These are phyloP conservation scores for Mastomys coucha DNA, from an alignment of 2,113 vertebrate species.

Conservation along the genomic window DNA sequence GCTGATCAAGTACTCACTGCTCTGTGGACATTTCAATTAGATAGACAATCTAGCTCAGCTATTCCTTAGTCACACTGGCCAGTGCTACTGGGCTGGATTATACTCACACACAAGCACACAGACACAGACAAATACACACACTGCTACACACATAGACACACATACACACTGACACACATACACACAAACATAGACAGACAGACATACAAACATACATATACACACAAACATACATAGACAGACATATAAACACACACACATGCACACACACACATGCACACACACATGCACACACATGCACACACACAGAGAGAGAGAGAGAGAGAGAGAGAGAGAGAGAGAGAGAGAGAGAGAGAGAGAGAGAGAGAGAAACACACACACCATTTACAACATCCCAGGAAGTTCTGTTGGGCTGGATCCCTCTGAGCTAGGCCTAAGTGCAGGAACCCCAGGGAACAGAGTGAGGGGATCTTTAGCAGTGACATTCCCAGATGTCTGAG, in stretches of 20 bases:
- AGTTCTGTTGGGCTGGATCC: not conserved
- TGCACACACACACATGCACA: no score
- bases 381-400: no score
- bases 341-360: no score
- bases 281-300: not conserved
- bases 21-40: not conserved
- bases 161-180: not conserved
- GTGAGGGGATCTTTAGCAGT: not conserved
- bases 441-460: not conserved
- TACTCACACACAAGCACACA: not conserved
- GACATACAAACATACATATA: not conserved
- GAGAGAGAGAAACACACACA: not conserved
- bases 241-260: no score
- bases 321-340: not conserved
- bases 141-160: not conserved
- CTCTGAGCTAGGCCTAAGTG: not conserved
- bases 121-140: not conserved
- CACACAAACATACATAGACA: fast-evolving
- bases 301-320: not conserved
- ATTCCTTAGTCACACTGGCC: fast-evolving
- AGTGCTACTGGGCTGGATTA: not conserved
- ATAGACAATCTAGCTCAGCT: not conserved
- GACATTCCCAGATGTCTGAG: no score
- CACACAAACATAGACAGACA: not conserved
- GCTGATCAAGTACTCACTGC: not conserved